Base-by-base conservation (phyloP, 2,888 invertebrate species). In the Petrophora chlorosata region DNA sequence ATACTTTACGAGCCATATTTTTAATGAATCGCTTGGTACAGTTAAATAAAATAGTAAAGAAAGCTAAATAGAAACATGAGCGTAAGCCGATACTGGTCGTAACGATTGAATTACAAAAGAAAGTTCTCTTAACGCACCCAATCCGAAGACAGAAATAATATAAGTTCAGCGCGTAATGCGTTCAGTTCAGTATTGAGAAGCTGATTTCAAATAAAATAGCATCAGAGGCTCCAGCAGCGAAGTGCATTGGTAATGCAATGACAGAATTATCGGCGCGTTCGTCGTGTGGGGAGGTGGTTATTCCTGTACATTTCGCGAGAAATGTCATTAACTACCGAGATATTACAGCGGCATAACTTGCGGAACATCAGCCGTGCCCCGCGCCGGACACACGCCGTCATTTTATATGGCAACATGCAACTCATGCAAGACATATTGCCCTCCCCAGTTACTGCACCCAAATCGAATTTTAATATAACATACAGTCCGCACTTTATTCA, bases 241-340 rank as follows among this genome's bases (percentile, higher is more conserved):
- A 76, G 77, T 82, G 82, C 86, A 86, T 79, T 81, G 78, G 79
- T 76, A 73, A 64, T 73, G 79, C 49, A 78, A 70, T 73, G 85
- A 87, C 87, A 76, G 82, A 85, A 82, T 85, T 85, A 85, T 81
- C 80, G 67, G 57, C 62, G 65, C 66, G 66, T 66, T 65, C 69
- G 68, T 71, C 59, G 72, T 61, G 82, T 69, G 81, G 83, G 82
- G 79, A 73, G 71, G 59, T 56, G 76, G 79, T 70, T 89, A 90
- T 90, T 88, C 83, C 77, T 78, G 86, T 75, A 74, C 71, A 68
- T 82, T 89, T 88, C 67, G 87, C 87, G 79, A 80, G 83, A 85
- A 83, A 59, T 67, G 72, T 78, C 78, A 74, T 82, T 78, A 72
- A 70, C 73, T 72, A 75, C 63, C 67, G 66, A 65, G 64, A 70